Base-by-base conservation (phyloP, 2,888 invertebrate species). In the Agrenia bidenticulata region DNA sequence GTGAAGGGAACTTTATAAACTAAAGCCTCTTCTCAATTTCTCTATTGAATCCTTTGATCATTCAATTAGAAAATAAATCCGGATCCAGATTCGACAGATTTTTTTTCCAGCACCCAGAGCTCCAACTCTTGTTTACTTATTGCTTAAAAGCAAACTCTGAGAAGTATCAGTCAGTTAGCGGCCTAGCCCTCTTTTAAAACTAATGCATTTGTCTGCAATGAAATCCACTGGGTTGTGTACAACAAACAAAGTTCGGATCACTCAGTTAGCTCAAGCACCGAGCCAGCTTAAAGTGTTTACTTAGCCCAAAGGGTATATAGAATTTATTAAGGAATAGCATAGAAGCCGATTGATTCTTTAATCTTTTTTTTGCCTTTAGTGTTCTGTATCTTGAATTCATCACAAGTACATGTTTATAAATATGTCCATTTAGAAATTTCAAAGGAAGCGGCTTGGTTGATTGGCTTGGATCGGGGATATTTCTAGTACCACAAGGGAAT, bases 341-440 rank as follows among this genome's bases (percentile, higher is more conserved):
- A 17, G 9, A 15, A 19, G 15, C 15, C 9, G 45, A 45, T 57
- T 57, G 56, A 57, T 57, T 57, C 56, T 57, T 57, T 39, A 57
- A 57, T 15, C 13, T 21, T 13, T 37, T 17, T 19, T 17, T 15
- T 11, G n/a, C 15, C 41, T 41, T 17, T 9, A n/a, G n/a, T n/a
- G n/a, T n/a, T n/a, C 21, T 41, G 39, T 41, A 57, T 57, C 56
- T 57, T 57, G 56, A 57, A 57, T 41, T 41, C 56, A 57, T 57
- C 56, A 41, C 56, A 57, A 41, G 41, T 57, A 57, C 56, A 57
- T 57, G 56, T 57, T 57, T 57, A 57, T 57, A 57, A 57, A 57
- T 57, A 57, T 41, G 56, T 57, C 56, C 37, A 57, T 57, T 57
- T 41, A 21, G 41, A n/a, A 13, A n/a, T 19, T 23, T 57, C 56